phyloP scores from a whole-genome alignment of 2,797 vertebrate species.

The Myripristis jacobus region DNA sequence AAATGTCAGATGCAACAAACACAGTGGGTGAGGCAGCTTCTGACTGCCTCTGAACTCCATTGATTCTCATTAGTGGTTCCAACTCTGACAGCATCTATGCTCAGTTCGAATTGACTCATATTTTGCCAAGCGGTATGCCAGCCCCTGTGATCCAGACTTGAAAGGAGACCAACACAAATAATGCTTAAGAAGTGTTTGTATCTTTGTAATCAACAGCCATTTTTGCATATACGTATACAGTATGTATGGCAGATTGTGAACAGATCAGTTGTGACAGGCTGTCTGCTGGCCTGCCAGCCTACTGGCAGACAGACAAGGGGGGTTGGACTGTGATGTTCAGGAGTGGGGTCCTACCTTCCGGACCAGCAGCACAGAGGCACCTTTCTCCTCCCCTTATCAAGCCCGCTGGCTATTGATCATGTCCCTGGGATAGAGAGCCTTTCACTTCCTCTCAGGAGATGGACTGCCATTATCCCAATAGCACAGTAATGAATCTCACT shows the following conservation, averaged over 20 bases:
- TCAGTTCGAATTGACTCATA: slow-evolving; percentile 67
- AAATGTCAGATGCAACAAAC: slow-evolving; percentile 79
- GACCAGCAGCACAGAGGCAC: slow-evolving; percentile 48
- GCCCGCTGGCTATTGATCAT: slow-evolving; percentile 79
- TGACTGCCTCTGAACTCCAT: slow-evolving; percentile 77
- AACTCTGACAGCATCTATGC: slow-evolving; percentile 71
- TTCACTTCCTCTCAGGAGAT: slow-evolving; percentile 79
- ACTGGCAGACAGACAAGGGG: slow-evolving; percentile 26
- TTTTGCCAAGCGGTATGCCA: slow-evolving; percentile 58
- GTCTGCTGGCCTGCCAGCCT: slow-evolving; percentile 29
- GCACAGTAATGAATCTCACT: slow-evolving; percentile 83
- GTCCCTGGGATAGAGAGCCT: slow-evolving; percentile 76
- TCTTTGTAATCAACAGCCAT: slow-evolving; percentile 45
- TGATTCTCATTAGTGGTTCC: slow-evolving; percentile 82
- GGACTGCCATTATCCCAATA: slow-evolving; percentile 75
- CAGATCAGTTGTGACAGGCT: slow-evolving; percentile 30
- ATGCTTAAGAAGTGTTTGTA: slow-evolving; percentile 39
- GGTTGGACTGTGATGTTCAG: slow-evolving; percentile 27
- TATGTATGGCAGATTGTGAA: slow-evolving; percentile 27
- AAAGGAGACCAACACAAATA: slow-evolving; percentile 45
- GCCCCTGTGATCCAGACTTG: slow-evolving; percentile 53
- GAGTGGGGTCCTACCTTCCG: slow-evolving; percentile 48
- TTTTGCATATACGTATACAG: slow-evolving; percentile 27
- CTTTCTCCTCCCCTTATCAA: slow-evolving; percentile 67
- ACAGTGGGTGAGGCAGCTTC: slow-evolving; percentile 70